Evolutionary conservation across 2,888 invertebrate genomes (phyloP).

Genomic region (Chromoteleia sp.): DNA sequence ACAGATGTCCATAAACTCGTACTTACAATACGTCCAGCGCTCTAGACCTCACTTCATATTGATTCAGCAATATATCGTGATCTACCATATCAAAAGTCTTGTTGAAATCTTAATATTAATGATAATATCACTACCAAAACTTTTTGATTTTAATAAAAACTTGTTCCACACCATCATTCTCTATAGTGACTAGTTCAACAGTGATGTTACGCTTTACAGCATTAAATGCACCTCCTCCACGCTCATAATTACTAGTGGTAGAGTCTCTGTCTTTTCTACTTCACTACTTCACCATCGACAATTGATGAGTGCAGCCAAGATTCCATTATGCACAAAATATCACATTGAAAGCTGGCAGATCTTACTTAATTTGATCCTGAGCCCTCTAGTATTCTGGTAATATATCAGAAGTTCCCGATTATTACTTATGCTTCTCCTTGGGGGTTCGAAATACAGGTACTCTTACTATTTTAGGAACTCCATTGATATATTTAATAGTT

Average conservation of each 20-base stretch:
- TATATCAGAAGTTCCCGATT: constrained; percentile 7
- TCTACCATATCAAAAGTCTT: too few relatives aligned
- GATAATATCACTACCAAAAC: constrained; percentile 11
- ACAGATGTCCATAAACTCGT: constrained; percentile 15
- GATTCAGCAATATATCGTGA: too few relatives aligned
- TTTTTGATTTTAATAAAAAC: constrained; percentile 23
- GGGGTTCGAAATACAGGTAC: constrained; percentile 12
- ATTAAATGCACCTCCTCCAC: constrained; percentile 16
- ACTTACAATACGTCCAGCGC: constrained; percentile 4
- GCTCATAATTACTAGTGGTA: too few relatives aligned
- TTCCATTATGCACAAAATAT: constrained; percentile 18
- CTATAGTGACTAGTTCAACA: constrained; percentile 2
- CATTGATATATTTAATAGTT: constrained; percentile 20
- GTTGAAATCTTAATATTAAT: too few relatives aligned
- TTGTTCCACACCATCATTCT: constrained; percentile 7
- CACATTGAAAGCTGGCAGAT: not conserved
- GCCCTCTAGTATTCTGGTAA: constrained; percentile 19
- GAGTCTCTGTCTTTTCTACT: constrained; percentile 23
- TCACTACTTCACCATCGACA: constrained; percentile 18
- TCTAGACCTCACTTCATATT: too few relatives aligned
- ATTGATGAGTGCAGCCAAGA: constrained; percentile 29
- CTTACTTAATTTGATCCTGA: not conserved
- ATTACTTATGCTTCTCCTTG: constrained; percentile 4
- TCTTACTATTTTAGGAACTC: constrained; percentile 7
- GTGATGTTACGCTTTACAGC: constrained; percentile 16